Percentiles rank a stretch among this genome's conserved stretches.
phyloP scores from a whole-genome alignment of 2,113 vertebrate species.

The Spea bombifrons region DNA sequence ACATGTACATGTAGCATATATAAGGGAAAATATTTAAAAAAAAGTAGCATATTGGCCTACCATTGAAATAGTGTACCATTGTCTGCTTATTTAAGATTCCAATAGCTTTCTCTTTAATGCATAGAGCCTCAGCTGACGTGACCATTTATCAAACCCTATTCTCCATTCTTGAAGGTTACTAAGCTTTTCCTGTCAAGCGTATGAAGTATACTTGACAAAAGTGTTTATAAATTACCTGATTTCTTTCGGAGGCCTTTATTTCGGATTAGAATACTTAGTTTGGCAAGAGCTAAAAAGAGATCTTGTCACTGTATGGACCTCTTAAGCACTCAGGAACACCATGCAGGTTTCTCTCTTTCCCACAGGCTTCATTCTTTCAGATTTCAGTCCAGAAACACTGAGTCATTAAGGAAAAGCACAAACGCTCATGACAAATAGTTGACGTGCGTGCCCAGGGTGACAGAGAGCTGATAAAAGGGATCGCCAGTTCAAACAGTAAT shows the following conservation, averaged over 20 bases:
- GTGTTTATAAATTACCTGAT: conserved; percentile 3
- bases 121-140: not conserved
- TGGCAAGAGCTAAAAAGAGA: not conserved
- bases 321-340: not conserved
- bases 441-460: not conserved
- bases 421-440: not conserved
- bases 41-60: no score
- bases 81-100: no score
- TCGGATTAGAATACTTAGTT: not conserved
- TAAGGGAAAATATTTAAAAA: no score
- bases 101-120: not conserved
- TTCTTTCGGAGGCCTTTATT: conserved; percentile 4
- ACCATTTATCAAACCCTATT: not conserved
- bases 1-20: no score
- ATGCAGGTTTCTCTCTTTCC: not conserved
- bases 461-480: not conserved
- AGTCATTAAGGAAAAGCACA: not conserved
- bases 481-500: no score
- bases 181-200: not conserved
- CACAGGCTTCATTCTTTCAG: conserved; percentile 4
- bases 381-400: conserved; percentile 6
- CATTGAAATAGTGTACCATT: no score
- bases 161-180: not conserved
- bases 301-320: not conserved
- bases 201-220: not conserved